phyloP scores from a whole-genome alignment of 2,888 invertebrate genomes.

The Lepidonotus clava region DNA sequence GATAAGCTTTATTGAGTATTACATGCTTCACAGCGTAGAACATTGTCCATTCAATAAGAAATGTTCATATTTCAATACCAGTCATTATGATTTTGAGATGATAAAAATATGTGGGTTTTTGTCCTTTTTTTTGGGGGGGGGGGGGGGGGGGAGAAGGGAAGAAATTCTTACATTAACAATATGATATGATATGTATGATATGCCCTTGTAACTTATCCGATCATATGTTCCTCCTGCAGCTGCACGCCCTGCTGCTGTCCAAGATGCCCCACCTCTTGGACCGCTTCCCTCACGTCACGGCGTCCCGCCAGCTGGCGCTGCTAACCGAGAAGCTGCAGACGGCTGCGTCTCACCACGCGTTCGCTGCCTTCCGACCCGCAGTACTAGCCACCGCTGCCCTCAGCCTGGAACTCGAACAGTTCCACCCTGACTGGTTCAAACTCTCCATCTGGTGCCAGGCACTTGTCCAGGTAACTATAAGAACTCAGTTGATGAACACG shows the following conservation, averaged over 20 bases:
- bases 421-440: slow-evolving; percentile 74
- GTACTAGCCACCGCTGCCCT: slow-evolving; percentile 90
- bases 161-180: too few relatives aligned
- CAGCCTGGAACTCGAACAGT: slow-evolving; percentile 83
- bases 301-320: slow-evolving; percentile 75
- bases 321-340: slow-evolving; percentile 81
- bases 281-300: slow-evolving; percentile 73
- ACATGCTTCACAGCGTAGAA: too few relatives aligned
- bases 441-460: slow-evolving; percentile 73
- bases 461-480: slow-evolving; percentile 70
- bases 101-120: too few relatives aligned
- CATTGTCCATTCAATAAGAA: too few relatives aligned
- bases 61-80: too few relatives aligned
- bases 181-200: too few relatives aligned
- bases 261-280: slow-evolving; percentile 76
- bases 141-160: too few relatives aligned
- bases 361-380: slow-evolving; percentile 88
- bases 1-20: too few relatives aligned
- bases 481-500: too few relatives aligned
- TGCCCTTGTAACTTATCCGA: too few relatives aligned
- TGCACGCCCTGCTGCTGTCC: slow-evolving; percentile 75
- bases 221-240: slow-evolving; percentile 67
- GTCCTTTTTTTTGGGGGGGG: too few relatives aligned
- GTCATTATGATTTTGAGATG: too few relatives aligned
- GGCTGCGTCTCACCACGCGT: slow-evolving; percentile 81